Conservation (phyloP, 2,797 vertebrate species). For the Lepus oiostolus region DNA sequence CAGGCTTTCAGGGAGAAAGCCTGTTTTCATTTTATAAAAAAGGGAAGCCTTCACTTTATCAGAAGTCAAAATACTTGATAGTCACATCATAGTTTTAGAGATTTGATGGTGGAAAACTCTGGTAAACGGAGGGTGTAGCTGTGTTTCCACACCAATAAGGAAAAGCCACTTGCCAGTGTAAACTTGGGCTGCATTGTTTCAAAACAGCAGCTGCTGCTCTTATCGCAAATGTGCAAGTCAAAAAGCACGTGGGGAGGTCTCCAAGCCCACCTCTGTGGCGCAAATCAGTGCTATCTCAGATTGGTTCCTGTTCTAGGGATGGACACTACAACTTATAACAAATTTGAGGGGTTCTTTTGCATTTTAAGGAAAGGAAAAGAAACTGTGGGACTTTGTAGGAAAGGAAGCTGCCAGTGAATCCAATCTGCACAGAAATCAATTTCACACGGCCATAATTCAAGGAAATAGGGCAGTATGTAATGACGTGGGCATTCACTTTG, state of each 20-base stretch:
- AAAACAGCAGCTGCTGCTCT: not conserved
- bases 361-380: conserved; percentile 73
- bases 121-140: not conserved
- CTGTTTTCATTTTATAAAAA: conserved; percentile 52
- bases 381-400: conserved; percentile 77
- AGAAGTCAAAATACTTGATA: conserved; percentile 2
- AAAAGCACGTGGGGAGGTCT: conserved; percentile 33
- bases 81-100: not conserved
- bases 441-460: conserved; percentile 87
- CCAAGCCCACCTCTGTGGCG: conserved; percentile 6
- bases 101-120: not conserved
- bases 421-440: conserved; percentile 84
- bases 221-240: not conserved
- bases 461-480: conserved; percentile 82
- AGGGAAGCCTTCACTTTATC: not conserved
- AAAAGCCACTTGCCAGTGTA: conserved; percentile 71
- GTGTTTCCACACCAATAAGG: not conserved
- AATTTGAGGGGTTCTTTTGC: conserved; percentile 44
- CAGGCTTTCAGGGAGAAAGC: not conserved
- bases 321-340: not conserved
- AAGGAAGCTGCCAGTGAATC: conserved; percentile 81
- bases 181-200: conserved; percentile 41
- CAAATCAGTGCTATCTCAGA: not conserved
- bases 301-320: not conserved
- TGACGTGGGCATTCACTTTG: conserved; percentile 72